Conservation (phyloP, 2,113 vertebrate species). For the Syngnathus scovelli region DNA sequence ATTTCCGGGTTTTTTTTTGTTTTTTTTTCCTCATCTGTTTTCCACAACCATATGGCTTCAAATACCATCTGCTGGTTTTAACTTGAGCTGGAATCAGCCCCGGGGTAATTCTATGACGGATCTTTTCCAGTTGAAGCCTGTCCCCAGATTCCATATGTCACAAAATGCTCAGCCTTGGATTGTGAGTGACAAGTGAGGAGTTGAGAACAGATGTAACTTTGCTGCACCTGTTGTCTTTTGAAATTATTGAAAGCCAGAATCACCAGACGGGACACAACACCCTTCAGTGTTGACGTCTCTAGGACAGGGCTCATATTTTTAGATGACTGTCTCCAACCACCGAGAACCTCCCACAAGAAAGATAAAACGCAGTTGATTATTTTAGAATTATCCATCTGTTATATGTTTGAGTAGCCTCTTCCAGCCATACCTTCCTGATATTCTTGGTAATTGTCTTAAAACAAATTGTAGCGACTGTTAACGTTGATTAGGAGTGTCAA, state of each 20-base stretch:
- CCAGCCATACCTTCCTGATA: neutral
- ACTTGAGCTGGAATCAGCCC: slow-evolving; percentile 7
- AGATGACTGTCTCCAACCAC: slow-evolving; percentile 16
- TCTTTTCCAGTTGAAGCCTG: slow-evolving; percentile 8
- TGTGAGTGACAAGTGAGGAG: neutral
- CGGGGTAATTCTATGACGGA: slow-evolving; percentile 18
- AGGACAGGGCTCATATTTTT: slow-evolving; percentile 9
- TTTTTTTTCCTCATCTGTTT: neutral
- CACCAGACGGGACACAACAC: slow-evolving; percentile 3
- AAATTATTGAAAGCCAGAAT: slow-evolving; percentile 9
- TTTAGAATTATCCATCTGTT: neutral
- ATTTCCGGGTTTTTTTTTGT: no score
- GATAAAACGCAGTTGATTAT: neutral
- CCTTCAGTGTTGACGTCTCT: slow-evolving; percentile 19
- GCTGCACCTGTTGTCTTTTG: slow-evolving; percentile 64
- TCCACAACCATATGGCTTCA: neutral
- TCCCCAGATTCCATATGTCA: slow-evolving; percentile 9
- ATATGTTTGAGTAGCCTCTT: neutral
- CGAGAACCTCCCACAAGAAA: neutral
- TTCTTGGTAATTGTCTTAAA: neutral
- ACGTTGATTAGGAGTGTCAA: no score
- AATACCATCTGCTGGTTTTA: slow-evolving; percentile 5
- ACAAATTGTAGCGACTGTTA: no score
- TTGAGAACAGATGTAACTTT: slow-evolving; percentile 27
- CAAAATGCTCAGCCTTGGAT: slow-evolving; percentile 9